These are phyloP conservation scores for Dasyprocta punctata DNA, from an alignment of 2,113 vertebrate genomes.

Conservation along the genomic window DNA sequence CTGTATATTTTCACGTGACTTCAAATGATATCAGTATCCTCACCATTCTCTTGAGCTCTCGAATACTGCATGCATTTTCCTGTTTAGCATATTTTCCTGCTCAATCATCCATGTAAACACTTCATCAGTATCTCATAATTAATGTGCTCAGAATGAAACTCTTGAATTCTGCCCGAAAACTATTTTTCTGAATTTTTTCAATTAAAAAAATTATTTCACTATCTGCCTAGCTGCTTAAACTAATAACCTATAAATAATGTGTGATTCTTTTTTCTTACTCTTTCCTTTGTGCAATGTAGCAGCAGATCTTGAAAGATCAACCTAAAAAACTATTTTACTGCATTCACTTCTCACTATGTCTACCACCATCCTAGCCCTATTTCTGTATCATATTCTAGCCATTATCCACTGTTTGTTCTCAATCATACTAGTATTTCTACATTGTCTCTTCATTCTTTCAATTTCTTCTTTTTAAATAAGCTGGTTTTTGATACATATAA, in stretches of 20 bases:
- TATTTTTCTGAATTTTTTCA: background rate
- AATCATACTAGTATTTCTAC: background rate
- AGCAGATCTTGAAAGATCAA: background rate
- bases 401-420: background rate
- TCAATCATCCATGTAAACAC: background rate
- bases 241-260: background rate
- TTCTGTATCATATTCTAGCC: background rate
- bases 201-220: background rate
- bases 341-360: background rate
- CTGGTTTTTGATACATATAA: background rate
- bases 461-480: background rate
- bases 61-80: background rate
- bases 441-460: background rate
- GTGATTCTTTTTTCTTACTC: background rate
- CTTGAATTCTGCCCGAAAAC: background rate
- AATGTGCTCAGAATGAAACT: background rate
- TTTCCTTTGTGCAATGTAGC: background rate
- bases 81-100: background rate
- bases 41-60: background rate
- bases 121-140: background rate
- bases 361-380: background rate
- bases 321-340: background rate
- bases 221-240: background rate
- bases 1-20: background rate
- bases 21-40: background rate